Percentiles rank a stretch among this genome's conserved stretches.
Conservation (phyloP, 2,113 vertebrate species). For the Anguilla japonica region DNA sequence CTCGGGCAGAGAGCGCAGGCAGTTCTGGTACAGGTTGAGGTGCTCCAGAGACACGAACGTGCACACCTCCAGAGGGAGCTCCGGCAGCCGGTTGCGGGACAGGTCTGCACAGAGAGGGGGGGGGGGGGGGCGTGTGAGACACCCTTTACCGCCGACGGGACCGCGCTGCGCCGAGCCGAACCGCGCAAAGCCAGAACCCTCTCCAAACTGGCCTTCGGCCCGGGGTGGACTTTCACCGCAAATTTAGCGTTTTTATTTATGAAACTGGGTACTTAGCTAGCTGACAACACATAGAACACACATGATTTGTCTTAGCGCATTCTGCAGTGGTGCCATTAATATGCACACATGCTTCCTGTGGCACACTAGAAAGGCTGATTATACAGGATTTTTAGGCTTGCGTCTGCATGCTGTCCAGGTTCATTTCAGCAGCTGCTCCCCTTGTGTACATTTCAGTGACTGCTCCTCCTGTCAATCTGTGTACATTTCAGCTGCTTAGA, state of each 20-base stretch:
- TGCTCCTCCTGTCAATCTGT: background rate
- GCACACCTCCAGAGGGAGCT: slow-evolving; percentile 88
- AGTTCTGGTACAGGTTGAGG: slow-evolving; percentile 97
- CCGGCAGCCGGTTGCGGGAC: slow-evolving; percentile 88
- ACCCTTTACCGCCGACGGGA: background rate
- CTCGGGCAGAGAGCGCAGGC: slow-evolving; percentile 91
- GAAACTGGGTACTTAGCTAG: background rate
- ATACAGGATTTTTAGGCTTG: no score
- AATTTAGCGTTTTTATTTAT: background rate
- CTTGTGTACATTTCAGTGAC: background rate
- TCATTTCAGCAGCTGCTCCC: background rate
- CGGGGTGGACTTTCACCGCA: background rate
- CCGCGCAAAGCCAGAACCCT: background rate
- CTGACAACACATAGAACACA: no score
- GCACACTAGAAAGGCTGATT: background rate
- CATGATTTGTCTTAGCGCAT: background rate
- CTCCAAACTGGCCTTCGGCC: background rate
- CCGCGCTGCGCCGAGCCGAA: background rate
- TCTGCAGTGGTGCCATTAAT: background rate
- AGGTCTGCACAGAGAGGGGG: slow-evolving; percentile 71
- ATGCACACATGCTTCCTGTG: background rate
- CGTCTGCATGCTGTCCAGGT: background rate
- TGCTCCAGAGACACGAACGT: slow-evolving; percentile 92
- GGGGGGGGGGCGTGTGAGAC: background rate
- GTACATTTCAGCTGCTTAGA: background rate